A percentile compares a stretch with the other conserved stretches of the same genome.
phyloP scores from a whole-genome alignment of 2,888 invertebrate species.

The Acronicta psi region DNA sequence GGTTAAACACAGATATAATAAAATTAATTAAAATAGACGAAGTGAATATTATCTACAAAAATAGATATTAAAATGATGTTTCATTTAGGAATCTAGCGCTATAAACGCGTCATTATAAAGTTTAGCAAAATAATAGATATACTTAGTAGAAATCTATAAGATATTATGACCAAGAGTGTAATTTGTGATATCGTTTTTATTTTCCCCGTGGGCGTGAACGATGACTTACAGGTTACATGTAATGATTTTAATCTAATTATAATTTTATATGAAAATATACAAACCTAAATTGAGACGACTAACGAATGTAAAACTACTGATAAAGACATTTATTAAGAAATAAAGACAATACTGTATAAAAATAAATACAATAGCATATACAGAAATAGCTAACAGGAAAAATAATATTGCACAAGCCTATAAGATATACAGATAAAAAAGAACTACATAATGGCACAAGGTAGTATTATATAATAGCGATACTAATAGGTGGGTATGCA shows the following conservation, averaged over 20 bases:
- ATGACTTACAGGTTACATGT: conserved; percentile 18
- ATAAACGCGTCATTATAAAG: conserved; percentile 23
- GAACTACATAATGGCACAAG: conserved; percentile 72
- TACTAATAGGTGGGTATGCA: conserved; percentile 76
- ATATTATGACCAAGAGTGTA: conserved; percentile 23
- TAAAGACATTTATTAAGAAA: conserved; percentile 39
- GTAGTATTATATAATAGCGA: conserved; percentile 57
- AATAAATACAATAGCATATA: conserved; percentile 58
- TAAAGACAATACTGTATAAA: conserved; percentile 46
- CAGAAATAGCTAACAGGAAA: no score
- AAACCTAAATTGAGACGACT: conserved; percentile 51
- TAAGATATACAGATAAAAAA: conserved; percentile 25
- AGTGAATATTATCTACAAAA: conserved; percentile 28
- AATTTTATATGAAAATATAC: conserved; percentile 75
- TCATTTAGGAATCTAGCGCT: conserved; percentile 9
- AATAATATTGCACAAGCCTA: conserved; percentile 55
- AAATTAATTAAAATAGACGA: conserved; percentile 19
- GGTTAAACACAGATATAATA: conserved; percentile 38
- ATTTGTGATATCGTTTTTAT: conserved; percentile 19
- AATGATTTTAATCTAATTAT: conserved; percentile 65
- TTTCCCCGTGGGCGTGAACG: conserved; percentile 7
- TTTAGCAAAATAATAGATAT: conserved; percentile 29
- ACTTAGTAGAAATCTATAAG: conserved; percentile 35
- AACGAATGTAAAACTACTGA: conserved; percentile 41
- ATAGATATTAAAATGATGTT: conserved; percentile 16